Conservation (phyloP, 2,797 vertebrate genomes). For the Lepilemur septentrionalis region DNA sequence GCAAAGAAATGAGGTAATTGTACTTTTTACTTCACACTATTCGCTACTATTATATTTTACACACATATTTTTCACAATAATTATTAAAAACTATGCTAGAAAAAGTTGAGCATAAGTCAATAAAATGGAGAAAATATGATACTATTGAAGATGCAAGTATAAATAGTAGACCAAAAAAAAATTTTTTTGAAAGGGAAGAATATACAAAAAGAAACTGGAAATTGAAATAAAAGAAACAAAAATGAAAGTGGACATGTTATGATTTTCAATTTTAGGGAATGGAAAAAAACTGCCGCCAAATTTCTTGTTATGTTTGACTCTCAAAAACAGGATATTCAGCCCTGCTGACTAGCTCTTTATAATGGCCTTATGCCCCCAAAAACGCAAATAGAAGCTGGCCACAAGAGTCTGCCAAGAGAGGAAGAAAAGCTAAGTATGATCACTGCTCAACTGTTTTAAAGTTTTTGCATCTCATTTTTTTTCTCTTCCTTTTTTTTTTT, state of each 20-base stretch:
- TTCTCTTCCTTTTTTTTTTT: too few species aligned
- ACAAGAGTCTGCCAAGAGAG: background rate
- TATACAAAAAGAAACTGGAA: background rate
- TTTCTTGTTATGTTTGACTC: background rate
- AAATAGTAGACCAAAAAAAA: background rate
- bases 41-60: background rate
- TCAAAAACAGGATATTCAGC: background rate
- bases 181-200: background rate
- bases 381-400: background rate
- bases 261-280: background rate
- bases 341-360: background rate
- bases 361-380: background rate
- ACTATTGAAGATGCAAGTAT: background rate
- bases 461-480: background rate
- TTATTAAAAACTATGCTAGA: background rate
- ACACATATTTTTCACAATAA: background rate
- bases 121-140: background rate
- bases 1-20: background rate
- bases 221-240: slow-evolving; percentile 20
- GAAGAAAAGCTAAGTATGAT: background rate
- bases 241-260: background rate
- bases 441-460: background rate
- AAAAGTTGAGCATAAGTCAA: background rate
- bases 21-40: background rate
- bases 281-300: background rate